Evolutionary conservation across 2,113 vertebrate genomes (phyloP), one percentile per base, ranked within the genome.

Genomic region (Melanotaenia duboulayi): DNA sequence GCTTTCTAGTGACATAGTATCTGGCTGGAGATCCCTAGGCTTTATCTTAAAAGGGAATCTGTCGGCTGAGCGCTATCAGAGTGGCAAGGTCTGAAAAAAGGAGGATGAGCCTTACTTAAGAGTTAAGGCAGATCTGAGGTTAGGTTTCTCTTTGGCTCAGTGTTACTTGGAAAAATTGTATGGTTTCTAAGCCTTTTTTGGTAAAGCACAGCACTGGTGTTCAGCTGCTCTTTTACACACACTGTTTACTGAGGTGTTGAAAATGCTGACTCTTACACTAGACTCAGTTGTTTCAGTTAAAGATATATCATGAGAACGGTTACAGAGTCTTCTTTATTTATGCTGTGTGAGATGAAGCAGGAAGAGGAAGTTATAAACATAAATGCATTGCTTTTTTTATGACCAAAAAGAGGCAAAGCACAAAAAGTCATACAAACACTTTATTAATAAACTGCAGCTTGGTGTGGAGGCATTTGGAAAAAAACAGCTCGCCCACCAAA

Each of bases 11-110:
- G 80, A 85, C 71, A 83, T 56, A 77, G 69, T 86, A 84, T 86
- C 76, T 71, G 74, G 69, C 60, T 70, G 63, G 56, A 80, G 78
- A 86, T 90, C 82, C 73, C 49, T 61, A 65, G 68, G 79, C 68
- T 83, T 82, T 84, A 84, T 88, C 86, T 84, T 78, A 65, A 74
- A 89, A 76, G 78, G 54, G 57, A 87, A 85, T 91, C 85, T 90
- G 77, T 80, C 78, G 79, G 72, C 80, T 35, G 70, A 77, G 65
- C 77, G 76, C 58, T 66, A 69, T 85, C 51, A 78, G 65, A 83
- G 65, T 81, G 87, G 82, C 76, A 69, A 71, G 64, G 40, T 74
- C 74, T 83, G 59, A 55, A 80, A 80, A 65, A 75, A 59, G 48
- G 49, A 70, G 71, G 67, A 84, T 83, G 79, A 86, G 84, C 79